Evolutionary conservation across 2,888 invertebrate genomes (phyloP).

Genomic region (Rhagonycha fulva): DNA sequence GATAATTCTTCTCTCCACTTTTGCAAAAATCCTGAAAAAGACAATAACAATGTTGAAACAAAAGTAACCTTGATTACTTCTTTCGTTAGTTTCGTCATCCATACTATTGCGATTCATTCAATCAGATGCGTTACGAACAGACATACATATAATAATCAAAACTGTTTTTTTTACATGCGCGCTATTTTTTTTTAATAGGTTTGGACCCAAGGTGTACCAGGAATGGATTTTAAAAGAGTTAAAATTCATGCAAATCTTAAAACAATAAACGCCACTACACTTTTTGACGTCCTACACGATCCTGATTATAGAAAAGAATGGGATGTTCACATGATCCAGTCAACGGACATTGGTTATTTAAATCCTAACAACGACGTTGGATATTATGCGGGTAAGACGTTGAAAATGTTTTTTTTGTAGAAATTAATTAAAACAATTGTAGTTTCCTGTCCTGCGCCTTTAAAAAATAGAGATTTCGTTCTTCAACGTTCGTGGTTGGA

Average conservation of each 20-base stretch:
- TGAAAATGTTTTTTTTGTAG: conserved; percentile 2
- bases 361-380: conserved; percentile 94
- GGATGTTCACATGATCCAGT: conserved; percentile 89
- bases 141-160: too few species aligned
- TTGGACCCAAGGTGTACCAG: conserved; percentile 63
- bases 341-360: conserved; percentile 85
- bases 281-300: conserved; percentile 91
- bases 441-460: conserved; percentile 86
- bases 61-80: too few species aligned
- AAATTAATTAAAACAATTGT: conserved; percentile 38
- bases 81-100: too few species aligned
- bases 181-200: conserved; percentile 55
- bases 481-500: conserved; percentile 92
- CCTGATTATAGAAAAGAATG: conserved; percentile 86
- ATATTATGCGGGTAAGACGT: conserved; percentile 82
- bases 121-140: too few species aligned
- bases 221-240: conserved; percentile 66
- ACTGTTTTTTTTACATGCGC: too few species aligned
- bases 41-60: too few species aligned
- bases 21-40: too few species aligned
- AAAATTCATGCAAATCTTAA: conserved; percentile 71
- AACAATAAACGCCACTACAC: conserved; percentile 72
- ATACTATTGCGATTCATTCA: too few species aligned
- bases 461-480: conserved; percentile 90
- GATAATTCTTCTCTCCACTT: too few species aligned